Evolutionary conservation across 1,140 invertebrate genomes (phyloP).

Genomic region (Drosophila rufa): DNA sequence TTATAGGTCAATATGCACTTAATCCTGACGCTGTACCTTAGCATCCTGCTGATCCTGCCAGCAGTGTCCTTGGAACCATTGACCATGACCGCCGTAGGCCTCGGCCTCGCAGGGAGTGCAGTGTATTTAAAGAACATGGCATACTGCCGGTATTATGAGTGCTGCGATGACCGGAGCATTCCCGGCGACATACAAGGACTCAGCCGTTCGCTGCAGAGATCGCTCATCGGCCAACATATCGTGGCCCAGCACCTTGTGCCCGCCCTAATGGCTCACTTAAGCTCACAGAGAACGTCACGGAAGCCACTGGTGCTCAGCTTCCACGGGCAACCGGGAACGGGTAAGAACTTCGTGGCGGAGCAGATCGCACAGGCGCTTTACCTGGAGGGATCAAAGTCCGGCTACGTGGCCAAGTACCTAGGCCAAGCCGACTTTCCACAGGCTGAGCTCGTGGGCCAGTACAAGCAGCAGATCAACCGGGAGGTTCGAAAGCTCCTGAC

Average conservation of each 20-base stretch:
- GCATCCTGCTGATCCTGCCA: background rate
- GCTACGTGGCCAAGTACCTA: slow-evolving; percentile 93
- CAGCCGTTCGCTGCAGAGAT: background rate
- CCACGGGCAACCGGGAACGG: slow-evolving; percentile 93
- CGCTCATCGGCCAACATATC: slow-evolving; percentile 90
- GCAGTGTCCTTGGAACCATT: slow-evolving; percentile 45
- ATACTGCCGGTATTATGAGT: slow-evolving; percentile 82
- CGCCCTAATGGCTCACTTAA: slow-evolving; percentile 87
- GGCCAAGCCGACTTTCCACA: slow-evolving; percentile 92
- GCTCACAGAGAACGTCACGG: slow-evolving; percentile 84
- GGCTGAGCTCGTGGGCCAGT: slow-evolving; percentile 83
- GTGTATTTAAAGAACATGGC: slow-evolving; percentile 41
- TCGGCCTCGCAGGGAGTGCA: slow-evolving; percentile 8
- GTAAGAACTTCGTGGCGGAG: slow-evolving; percentile 94
- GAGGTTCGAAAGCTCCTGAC: slow-evolving; percentile 84
- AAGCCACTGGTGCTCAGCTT: slow-evolving; percentile 91
- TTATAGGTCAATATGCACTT: background rate
- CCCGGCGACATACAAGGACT: slow-evolving; percentile 65
- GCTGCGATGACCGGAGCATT: slow-evolving; percentile 85
- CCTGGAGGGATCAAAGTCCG: slow-evolving; percentile 90
- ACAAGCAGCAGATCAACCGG: slow-evolving; percentile 81
- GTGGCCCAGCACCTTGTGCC: slow-evolving; percentile 84
- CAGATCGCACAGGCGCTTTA: slow-evolving; percentile 93
- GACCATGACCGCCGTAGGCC: slow-evolving; percentile 24
- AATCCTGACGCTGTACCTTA: background rate